Evolutionary conservation across 2,888 invertebrate species (phyloP).

Genomic region (Barypeithes pellucidus): DNA sequence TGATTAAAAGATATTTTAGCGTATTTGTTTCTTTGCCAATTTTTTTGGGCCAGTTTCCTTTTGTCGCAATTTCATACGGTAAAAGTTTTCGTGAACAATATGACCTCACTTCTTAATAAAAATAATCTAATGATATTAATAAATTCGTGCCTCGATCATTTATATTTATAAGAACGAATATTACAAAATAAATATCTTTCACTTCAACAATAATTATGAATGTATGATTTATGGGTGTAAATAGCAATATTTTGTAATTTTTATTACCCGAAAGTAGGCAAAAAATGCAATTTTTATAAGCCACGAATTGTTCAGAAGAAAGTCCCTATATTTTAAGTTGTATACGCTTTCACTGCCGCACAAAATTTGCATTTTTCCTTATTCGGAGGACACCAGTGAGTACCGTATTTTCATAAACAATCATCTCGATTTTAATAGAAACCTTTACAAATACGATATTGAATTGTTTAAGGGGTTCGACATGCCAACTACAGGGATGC

Average conservation of each 20-base stretch:
- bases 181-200: too few species aligned
- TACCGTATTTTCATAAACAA: constrained; percentile 4
- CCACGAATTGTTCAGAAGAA: constrained; percentile 1
- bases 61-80: too few species aligned
- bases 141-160: too few species aligned
- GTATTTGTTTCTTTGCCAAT: too few species aligned
- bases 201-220: too few species aligned
- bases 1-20: too few species aligned
- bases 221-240: not conserved
- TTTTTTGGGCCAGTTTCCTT: too few species aligned
- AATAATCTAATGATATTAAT: too few species aligned
- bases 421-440: not conserved
- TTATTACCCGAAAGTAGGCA: not conserved
- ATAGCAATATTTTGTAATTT: constrained; percentile 6
- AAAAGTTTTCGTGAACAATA: too few species aligned
- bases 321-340: not conserved
- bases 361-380: constrained; percentile 10
- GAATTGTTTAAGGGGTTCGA: constrained; percentile 79
- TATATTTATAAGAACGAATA: too few species aligned
- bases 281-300: constrained; percentile 7
- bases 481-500: constrained; percentile 92
- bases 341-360: not conserved
- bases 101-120: too few species aligned
- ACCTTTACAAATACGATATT: not conserved
- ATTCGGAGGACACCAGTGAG: not conserved